A percentile compares a stretch with the other conserved stretches of the same genome.
Conservation (phyloP, 2,888 invertebrate species). For the Megastigmus dorsalis region DNA sequence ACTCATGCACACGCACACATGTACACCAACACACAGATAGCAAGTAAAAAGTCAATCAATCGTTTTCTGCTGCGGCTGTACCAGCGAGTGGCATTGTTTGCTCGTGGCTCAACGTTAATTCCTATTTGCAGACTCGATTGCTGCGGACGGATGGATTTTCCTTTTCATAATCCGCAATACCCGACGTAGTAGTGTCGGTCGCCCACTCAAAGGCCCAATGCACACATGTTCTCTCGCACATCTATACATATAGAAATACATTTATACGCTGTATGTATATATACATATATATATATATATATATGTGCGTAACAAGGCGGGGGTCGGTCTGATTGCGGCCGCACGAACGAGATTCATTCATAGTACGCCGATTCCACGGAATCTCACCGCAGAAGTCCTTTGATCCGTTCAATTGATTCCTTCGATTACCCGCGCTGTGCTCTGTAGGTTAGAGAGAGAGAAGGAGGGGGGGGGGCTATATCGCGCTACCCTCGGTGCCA, state of each 20-base stretch:
- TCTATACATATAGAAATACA: too few relatives aligned
- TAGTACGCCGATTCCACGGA: slow-evolving; percentile 52
- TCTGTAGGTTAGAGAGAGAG: too few relatives aligned
- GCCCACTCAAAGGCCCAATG: slow-evolving; percentile 47
- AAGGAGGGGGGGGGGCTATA: slow-evolving; percentile 18
- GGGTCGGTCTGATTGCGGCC: slow-evolving; percentile 53
- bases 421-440: slow-evolving; percentile 52
- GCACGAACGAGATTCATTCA: slow-evolving; percentile 59
- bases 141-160: slow-evolving; percentile 66
- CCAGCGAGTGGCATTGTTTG: slow-evolving; percentile 68
- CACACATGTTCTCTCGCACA: too few relatives aligned
- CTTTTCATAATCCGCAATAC: slow-evolving; percentile 66
- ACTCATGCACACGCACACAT: not conserved
- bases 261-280: slow-evolving; percentile 15
- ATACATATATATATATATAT: slow-evolving; percentile 13
- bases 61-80: too few relatives aligned
- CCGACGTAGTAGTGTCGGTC: slow-evolving; percentile 46
- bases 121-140: slow-evolving; percentile 72
- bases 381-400: slow-evolving; percentile 57
- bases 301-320: not conserved
- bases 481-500: not conserved
- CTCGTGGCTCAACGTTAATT: slow-evolving; percentile 70
- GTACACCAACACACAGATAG: not conserved
- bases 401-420: slow-evolving; percentile 61
- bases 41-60: slow-evolving; percentile 73